These are phyloP conservation scores for Morpho helenor DNA, from an alignment of 2,888 invertebrate genomes.

Conservation along the genomic window DNA sequence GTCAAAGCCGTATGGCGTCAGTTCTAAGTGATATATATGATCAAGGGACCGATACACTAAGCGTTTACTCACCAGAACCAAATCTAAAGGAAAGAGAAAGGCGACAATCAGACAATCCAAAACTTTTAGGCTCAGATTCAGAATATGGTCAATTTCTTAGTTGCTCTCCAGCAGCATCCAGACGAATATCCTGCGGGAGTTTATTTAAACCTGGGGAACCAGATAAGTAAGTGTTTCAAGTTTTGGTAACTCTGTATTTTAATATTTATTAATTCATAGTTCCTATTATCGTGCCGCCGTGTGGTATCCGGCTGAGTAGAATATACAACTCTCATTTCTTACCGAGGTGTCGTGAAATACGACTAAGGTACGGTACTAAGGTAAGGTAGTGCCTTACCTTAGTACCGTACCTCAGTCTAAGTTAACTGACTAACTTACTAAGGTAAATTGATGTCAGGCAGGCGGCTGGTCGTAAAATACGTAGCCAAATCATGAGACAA, in stretches of 20 bases:
- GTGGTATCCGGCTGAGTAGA: too few relatives aligned
- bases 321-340: too few relatives aligned
- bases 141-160: constrained; percentile 83
- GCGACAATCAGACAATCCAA: constrained; percentile 79
- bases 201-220: constrained; percentile 87
- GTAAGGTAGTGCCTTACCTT: too few relatives aligned
- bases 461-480: too few relatives aligned
- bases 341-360: too few relatives aligned
- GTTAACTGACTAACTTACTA: too few relatives aligned
- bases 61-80: constrained; percentile 66
- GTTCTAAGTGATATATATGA: constrained; percentile 68
- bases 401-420: too few relatives aligned
- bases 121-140: constrained; percentile 80
- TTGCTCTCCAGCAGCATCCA: constrained; percentile 90
- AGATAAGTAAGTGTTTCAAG: constrained; percentile 69
- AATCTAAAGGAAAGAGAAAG: constrained; percentile 66
- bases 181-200: constrained; percentile 94
- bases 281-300: too few relatives aligned
- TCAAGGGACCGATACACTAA: constrained; percentile 63
- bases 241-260: too few relatives aligned
- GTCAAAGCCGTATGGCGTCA: constrained; percentile 67
- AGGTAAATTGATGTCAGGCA: too few relatives aligned
- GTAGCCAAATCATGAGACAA: too few relatives aligned
- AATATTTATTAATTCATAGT: not conserved
- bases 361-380: too few relatives aligned